Conservation (phyloP, 2,113 vertebrate genomes). For the Halichoeres trimaculatus region DNA sequence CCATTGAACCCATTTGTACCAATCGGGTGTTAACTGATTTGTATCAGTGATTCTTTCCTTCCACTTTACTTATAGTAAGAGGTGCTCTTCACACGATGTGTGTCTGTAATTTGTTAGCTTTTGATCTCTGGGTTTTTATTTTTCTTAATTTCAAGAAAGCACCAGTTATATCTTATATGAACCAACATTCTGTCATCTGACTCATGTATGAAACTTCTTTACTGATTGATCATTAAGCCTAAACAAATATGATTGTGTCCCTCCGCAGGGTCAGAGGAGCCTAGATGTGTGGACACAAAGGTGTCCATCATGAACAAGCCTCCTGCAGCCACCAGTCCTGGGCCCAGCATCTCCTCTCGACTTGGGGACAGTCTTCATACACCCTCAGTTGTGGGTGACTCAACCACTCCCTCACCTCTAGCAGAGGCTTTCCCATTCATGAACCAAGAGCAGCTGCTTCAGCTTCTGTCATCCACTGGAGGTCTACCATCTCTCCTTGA, state of each 20-base stretch:
- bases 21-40: no score
- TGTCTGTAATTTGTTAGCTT: background rate
- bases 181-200: background rate
- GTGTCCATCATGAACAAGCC: conserved; percentile 57
- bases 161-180: background rate
- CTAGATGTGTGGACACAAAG: conserved; percentile 57
- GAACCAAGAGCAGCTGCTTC: conserved; percentile 89
- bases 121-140: no score
- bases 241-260: conserved; percentile 23
- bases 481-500: conserved; percentile 82
- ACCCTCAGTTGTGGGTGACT: conserved; percentile 65
- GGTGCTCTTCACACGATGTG: no score
- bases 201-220: background rate
- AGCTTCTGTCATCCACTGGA: conserved; percentile 83
- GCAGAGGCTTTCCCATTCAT: conserved; percentile 90
- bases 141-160: background rate
- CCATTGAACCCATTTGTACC: no score
- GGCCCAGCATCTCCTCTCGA: conserved; percentile 61
- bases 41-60: no score
- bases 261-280: conserved; percentile 53
- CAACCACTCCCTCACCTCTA: conserved; percentile 70
- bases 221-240: background rate
- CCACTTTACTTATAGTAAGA: no score
- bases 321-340: conserved; percentile 77
- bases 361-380: conserved; percentile 58